A percentile compares a stretch with the other conserved stretches of the same genome.
These are phyloP conservation scores for Coracias cyanogaster DNA, from an alignment of 2,797 vertebrate species.

Conservation along the genomic window DNA sequence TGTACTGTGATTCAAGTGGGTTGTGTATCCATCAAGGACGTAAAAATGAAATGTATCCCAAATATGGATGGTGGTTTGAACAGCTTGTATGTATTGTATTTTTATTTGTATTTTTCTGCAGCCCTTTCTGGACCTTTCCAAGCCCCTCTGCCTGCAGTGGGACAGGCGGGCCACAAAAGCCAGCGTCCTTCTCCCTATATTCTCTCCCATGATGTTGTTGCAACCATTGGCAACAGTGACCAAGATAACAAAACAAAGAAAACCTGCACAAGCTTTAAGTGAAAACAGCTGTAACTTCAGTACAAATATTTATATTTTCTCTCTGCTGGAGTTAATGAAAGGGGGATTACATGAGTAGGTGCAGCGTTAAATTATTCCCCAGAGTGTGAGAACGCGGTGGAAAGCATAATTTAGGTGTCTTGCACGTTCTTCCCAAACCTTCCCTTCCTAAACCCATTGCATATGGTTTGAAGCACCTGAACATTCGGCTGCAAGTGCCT, in stretches of 20 bases:
- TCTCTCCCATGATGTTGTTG: neutral
- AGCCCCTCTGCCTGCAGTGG: neutral
- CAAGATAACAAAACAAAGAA: constrained; percentile 8
- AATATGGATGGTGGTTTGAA: neutral
- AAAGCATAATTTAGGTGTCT: constrained; percentile 53
- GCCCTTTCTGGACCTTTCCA: neutral
- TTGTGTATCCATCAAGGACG: neutral
- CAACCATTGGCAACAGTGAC: neutral
- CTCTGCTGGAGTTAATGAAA: constrained; percentile 57
- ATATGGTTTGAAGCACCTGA: constrained; percentile 44
- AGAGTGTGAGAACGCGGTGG: constrained; percentile 31
- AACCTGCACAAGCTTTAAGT: neutral
- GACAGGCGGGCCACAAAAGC: neutral
- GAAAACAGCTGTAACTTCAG: constrained; percentile 26
- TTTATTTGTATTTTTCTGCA: neutral
- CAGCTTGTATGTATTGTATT: neutral
- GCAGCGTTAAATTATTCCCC: constrained; percentile 65
- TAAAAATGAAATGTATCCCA: neutral
- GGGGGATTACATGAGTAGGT: constrained; percentile 61
- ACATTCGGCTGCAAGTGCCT: neutral
- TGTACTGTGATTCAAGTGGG: neutral
- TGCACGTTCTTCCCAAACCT: constrained; percentile 60
- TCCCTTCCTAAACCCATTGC: too few relatives aligned
- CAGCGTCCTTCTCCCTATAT: too few relatives aligned
- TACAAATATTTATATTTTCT: constrained; percentile 62